Base-by-base conservation (phyloP, 2,888 invertebrate species). In the Stramonita haemastoma region DNA sequence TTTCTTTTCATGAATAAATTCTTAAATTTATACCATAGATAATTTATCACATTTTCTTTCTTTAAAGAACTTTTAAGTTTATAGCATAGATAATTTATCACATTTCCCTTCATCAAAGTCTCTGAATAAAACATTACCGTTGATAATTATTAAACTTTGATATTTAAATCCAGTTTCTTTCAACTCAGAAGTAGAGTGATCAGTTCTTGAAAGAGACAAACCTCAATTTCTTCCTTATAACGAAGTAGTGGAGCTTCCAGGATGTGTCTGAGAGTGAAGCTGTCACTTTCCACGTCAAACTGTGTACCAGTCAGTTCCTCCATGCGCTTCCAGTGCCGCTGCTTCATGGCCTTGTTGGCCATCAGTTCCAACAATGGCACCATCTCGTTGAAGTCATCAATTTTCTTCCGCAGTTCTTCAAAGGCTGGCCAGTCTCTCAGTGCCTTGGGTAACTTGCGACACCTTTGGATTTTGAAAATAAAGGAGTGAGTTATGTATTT, bases 371-470 rank as follows among this genome's bases (percentile, higher is more conserved):
- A 96, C 66, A 98, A 95, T 0, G 98, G 98, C 94, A 98, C 98
- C 17, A 97, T 98, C 95, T 98, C 97, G 95, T 98, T 98, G 95
- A 98, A 98, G 95, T 98, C 98, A 93, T 98, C 98, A 91, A 98
- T 98, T 96, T 98, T 98, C 92, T 97, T 97, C 95, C 98, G 98
- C 90, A 98, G 96, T 92, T 98, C 98, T 88, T 98, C 97, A 94
- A 97, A 98, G 0, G 98, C 98, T 0, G 98, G 98, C 98, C 98
- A 98, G 89, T 98, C 97, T 94, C 98, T 98, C 97, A 98, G 97
- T 0, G 97, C 98, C 95, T 97, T 98, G 0, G 98, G 98, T 87
- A 98, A 96, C 95, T 97, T 97, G 36, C 98, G 97, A 94, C 98
- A 98, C 94, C 98, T 95, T 70, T 5, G 46, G 46, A 4, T 11